Evolutionary conservation across 2,113 vertebrate species (phyloP), one percentile per base, ranked within the genome.

Genomic region (Pseudopipra pipra): DNA sequence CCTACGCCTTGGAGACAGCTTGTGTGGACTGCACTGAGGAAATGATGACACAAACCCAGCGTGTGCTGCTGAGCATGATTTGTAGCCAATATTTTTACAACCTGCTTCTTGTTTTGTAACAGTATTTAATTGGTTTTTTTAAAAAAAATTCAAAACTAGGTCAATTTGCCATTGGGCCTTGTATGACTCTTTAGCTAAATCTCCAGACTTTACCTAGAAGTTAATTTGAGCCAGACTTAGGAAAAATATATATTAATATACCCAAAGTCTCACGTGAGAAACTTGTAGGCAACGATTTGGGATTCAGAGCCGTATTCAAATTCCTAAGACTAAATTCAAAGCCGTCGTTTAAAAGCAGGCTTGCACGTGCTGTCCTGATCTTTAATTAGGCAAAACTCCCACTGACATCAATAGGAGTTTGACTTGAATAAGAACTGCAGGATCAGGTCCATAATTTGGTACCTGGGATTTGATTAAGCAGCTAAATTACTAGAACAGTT

Each of bases 381-480:
- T 95, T 97, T 96, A 97, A 96, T 97, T 96, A 96, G 95, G 93
- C 74, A 94, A 97, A 97, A 94, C 90, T 95, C 94, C 93, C 88
- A 94, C 85, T 96, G 95, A 95, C 95, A 97, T 96, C 90, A 96
- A 95, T 82, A 96, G 95, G 88, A 95, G 90, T 82, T 96, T 86
- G 84, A 93, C 96, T 96, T 96, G 97, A 97, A 96, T 97, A 94
- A 97, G 89, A 95, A 92, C 87, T 94, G 93, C 88, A 96, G 96
- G 95, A 97, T 97, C 95, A 96, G 94, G 95, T 93, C 95, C 96
- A 96, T 96, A 94, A 96, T 97, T 96, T 96, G 91, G 95, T 97
- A 93, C 87, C 95, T 97, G 86, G 89, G 93, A 97, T 94, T 95
- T 97, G 95, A 96, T 95, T 95, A 95, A 96, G 94, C 73, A 93